Conservation (phyloP, 2,888 invertebrate species). For the Frankliniella fusca region DNA sequence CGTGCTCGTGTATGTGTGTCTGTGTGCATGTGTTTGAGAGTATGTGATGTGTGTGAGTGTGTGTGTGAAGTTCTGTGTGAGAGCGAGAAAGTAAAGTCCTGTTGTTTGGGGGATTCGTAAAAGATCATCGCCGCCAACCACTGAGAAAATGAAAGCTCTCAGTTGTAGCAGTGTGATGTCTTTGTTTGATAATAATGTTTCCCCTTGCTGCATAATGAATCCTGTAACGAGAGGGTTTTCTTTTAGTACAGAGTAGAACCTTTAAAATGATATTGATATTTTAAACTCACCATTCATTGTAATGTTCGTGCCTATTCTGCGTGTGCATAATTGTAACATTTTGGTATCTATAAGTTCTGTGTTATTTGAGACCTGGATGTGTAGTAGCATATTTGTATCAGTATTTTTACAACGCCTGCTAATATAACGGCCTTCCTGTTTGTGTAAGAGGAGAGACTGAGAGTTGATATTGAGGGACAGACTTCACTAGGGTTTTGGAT, state of each 20-base stretch:
- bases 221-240: neutral
- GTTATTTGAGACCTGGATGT: neutral
- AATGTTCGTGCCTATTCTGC: constrained; percentile 10
- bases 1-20: neutral
- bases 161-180: too few relatives aligned
- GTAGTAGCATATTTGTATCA: neutral
- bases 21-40: neutral
- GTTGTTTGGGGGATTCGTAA: too few relatives aligned
- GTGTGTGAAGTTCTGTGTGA: neutral
- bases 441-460: neutral
- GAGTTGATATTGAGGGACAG: constrained; percentile 13
- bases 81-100: neutral
- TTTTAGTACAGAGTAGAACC: neutral
- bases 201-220: neutral
- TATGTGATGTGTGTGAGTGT: neutral
- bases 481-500: constrained; percentile 18
- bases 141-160: too few relatives aligned
- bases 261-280: constrained; percentile 1
- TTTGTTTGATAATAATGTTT: too few relatives aligned
- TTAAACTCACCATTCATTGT: constrained; percentile 23
- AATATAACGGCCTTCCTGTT: neutral
- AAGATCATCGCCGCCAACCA: too few relatives aligned
- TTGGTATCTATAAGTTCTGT: neutral
- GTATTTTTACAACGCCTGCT: constrained; percentile 20
- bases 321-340: constrained; percentile 19